Evolutionary conservation across 2,888 invertebrate species (phyloP).

Genomic region (Melikaiella ostensackeni): DNA sequence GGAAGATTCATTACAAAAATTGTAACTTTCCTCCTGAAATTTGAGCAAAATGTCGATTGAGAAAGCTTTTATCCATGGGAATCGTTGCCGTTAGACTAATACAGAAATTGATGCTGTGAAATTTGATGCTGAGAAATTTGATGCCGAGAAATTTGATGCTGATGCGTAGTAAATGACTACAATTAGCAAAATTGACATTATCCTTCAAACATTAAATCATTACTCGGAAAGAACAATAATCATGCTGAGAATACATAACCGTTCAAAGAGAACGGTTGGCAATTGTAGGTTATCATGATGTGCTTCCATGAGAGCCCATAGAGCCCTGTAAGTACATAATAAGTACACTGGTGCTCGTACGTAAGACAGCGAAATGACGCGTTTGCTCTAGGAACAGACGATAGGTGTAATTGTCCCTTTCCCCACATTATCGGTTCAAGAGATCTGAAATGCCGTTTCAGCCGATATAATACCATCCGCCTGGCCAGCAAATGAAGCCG

Average conservation of each 20-base stretch:
- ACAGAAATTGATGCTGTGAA: neutral
- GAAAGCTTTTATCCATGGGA: neutral
- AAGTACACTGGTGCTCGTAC: constrained; percentile 22
- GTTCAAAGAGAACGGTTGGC: constrained; percentile 29
- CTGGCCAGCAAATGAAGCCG: constrained; percentile 34
- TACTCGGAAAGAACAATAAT: constrained; percentile 30
- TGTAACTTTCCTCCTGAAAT: neutral
- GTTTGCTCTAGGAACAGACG: constrained; percentile 44
- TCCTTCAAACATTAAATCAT: constrained; percentile 16
- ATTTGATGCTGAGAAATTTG: too few relatives aligned
- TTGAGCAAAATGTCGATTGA: neutral
- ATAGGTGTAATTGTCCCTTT: constrained; percentile 49
- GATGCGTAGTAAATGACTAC: neutral
- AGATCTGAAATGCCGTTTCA: constrained; percentile 46
- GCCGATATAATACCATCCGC: constrained; percentile 42
- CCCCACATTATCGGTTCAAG: constrained; percentile 43
- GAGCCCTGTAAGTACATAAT: constrained; percentile 32
- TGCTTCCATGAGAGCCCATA: constrained; percentile 28
- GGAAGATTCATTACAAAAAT: too few relatives aligned
- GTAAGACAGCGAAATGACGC: constrained; percentile 41
- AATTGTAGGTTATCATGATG: constrained; percentile 36
- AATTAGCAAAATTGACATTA: constrained; percentile 20
- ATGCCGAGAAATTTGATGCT: neutral
- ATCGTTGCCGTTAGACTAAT: neutral
- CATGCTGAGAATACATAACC: constrained; percentile 1